Evolutionary conservation across 2,888 invertebrate species (phyloP), one percentile per base, ranked within the genome.

Genomic region (Pristionchus japonicus): DNA sequence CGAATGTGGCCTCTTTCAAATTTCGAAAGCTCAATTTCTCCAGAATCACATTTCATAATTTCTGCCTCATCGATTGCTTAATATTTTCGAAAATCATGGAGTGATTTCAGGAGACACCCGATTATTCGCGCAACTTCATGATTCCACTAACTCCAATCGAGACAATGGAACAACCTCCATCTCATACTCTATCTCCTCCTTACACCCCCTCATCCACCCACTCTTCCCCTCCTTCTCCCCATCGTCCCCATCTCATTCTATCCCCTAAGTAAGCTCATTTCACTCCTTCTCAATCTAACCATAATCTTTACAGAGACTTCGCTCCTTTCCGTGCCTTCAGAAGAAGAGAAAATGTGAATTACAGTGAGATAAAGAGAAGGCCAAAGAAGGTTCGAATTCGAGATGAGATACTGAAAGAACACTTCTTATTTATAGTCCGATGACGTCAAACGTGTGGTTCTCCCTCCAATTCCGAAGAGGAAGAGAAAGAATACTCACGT

Each of bases 341-440:
- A 43, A 7, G n/a, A 23, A n/a, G 86, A 7, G 43, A 86, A 23
- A 86, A 64, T 40, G 27, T 86, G 27, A 67, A 86, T 37, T 86
- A 86, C 49, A 47, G 31, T 27, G 86, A 86, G 13, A 34, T 61
- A 34, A 84, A 84, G 43, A 86, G 67, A 27, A 86, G 86, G 31
- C 4, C 27, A 67, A 86, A 86, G 70, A 86, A 67, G 86, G 74
- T 74, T 20, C 20, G 74, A 74, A 37, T 20, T 34, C 7, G 43
- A 34, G n/a, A 77, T 23, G 74, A 23, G 20, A 40, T 40, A 17
- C 11, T 40, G 7, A 74, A 74, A n/a, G n/a, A 70, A 17, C 74
- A n/a, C 43, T 74, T 23, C 27, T 49, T 80, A n/a, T 82, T 49
- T 49, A n/a, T 43, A 82, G 49, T 82, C 82, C 9, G 49, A 82